These are phyloP conservation scores for Acanthurus lineatus DNA, from an alignment of 2,797 vertebrate genomes.

Conservation along the genomic window DNA sequence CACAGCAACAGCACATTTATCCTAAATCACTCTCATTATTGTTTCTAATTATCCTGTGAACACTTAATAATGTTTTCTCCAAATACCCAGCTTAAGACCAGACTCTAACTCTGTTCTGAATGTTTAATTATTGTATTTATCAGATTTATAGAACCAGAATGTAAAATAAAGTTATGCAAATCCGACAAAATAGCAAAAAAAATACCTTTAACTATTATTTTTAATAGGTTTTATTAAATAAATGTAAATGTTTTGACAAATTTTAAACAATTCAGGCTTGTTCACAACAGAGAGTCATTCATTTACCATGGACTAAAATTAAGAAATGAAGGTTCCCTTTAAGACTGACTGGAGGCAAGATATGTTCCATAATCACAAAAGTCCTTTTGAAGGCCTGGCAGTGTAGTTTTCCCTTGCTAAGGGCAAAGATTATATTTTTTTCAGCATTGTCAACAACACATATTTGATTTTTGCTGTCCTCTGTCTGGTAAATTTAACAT, in stretches of 20 bases:
- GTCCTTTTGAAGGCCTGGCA: slow-evolving; percentile 2
- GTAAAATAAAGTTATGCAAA: slow-evolving; percentile 63
- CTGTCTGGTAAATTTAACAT: not conserved
- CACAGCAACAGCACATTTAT: slow-evolving; percentile 24
- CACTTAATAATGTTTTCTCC: slow-evolving; percentile 47
- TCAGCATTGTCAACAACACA: not conserved
- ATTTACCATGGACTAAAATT: not conserved
- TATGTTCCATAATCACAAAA: slow-evolving; percentile 30
- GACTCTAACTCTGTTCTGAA: slow-evolving; percentile 31
- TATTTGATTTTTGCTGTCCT: not conserved
- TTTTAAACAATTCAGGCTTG: slow-evolving; percentile 7
- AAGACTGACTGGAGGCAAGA: slow-evolving; percentile 23
- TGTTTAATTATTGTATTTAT: slow-evolving; percentile 61
- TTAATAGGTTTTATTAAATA: not conserved
- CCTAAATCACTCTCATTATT: slow-evolving; percentile 51
- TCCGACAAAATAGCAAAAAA: slow-evolving; percentile 51
- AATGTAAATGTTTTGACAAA: slow-evolving; percentile 32
- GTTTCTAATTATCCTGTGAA: slow-evolving; percentile 58
- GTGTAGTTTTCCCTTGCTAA: slow-evolving; percentile 24
- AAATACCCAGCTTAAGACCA: slow-evolving; percentile 56
- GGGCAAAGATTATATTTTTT: slow-evolving; percentile 7
- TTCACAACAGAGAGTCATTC: slow-evolving; percentile 24
- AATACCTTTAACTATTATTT: slow-evolving; percentile 34
- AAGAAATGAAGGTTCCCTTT: slow-evolving; percentile 28
- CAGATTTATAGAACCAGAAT: slow-evolving; percentile 36